These are phyloP conservation scores for Aplidium turbinatum DNA, from an alignment of 23 tunicate species.

Conservation along the genomic window DNA sequence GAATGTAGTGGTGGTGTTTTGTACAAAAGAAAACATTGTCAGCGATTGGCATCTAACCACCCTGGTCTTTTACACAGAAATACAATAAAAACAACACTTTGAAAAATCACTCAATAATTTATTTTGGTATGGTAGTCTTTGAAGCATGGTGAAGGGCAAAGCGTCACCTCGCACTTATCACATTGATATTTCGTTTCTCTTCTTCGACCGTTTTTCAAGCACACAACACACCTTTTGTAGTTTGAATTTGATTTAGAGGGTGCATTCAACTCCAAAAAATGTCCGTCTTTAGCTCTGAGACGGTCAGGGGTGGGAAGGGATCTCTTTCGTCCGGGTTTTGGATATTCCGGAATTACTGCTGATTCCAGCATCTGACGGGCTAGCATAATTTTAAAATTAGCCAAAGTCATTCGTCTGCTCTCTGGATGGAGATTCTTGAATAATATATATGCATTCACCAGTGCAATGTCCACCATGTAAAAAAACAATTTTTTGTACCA, in stretches of 20 bases:
- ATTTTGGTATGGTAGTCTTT: constrained; percentile 11
- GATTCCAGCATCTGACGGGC: constrained; percentile 5
- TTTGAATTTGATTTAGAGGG: neutral
- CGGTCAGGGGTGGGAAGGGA: constrained; percentile 4
- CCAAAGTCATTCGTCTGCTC: neutral
- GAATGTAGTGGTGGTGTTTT: no score
- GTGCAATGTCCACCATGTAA: constrained; percentile 6
- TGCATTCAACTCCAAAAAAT: constrained; percentile 2
- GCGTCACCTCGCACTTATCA: neutral
- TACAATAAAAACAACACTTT: no score
- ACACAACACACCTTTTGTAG: neutral
- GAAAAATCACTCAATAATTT: no score
- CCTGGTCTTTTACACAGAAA: no score
- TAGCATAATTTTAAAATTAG: constrained; percentile 11
- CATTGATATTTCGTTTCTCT: constrained; percentile 17
- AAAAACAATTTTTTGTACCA: constrained; percentile 1
- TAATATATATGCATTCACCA: neutral
- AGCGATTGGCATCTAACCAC: no score
- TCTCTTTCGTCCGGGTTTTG: constrained; percentile 5
- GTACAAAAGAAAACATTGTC: no score
- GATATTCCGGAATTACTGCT: neutral
- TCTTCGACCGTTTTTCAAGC: neutral
- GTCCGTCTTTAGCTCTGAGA: neutral
- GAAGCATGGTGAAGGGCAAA: constrained; percentile 29
- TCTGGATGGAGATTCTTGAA: constrained; percentile 16